phyloP scores from a whole-genome alignment of 2,797 vertebrate species.

The Arnoldichthys spilopterus region DNA sequence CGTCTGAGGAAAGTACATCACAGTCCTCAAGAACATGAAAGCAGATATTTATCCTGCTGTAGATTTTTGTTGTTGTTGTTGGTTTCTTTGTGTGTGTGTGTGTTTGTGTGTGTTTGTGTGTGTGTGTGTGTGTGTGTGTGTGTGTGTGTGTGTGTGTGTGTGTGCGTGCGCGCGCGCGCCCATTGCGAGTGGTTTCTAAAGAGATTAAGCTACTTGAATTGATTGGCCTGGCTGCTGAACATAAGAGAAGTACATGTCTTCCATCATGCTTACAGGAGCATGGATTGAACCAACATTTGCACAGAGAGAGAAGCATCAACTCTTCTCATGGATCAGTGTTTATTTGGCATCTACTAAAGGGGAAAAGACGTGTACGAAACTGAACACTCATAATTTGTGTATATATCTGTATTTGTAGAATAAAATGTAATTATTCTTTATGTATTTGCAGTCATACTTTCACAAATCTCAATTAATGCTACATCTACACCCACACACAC shows the following conservation, averaged over 20 bases:
- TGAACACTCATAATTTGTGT: not conserved
- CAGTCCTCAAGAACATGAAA: conserved; percentile 25
- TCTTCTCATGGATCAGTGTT: not conserved
- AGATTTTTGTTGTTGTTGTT: not conserved
- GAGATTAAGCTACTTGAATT: not conserved
- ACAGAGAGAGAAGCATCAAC: not conserved
- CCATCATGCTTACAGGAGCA: not conserved
- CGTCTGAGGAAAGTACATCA: conserved; percentile 26
- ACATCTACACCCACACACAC: too few relatives aligned
- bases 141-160: too few relatives aligned
- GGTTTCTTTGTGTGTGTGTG: not conserved
- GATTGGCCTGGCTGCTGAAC: not conserved
- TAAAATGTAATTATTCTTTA: not conserved
- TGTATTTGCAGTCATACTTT: not conserved
- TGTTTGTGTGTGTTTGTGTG: not conserved
- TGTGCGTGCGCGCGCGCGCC: too few relatives aligned
- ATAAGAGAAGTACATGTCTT: not conserved
- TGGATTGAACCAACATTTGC: not conserved
- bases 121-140: conserved; percentile 1
- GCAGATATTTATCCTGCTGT: not conserved
- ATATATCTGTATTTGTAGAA: not conserved
- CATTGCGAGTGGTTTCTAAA: not conserved
- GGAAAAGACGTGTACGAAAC: not conserved
- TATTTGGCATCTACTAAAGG: not conserved
- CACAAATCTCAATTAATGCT: too few relatives aligned